phyloP scores from a whole-genome alignment of 2,113 vertebrate genomes.

The Cygnus buccinator region DNA sequence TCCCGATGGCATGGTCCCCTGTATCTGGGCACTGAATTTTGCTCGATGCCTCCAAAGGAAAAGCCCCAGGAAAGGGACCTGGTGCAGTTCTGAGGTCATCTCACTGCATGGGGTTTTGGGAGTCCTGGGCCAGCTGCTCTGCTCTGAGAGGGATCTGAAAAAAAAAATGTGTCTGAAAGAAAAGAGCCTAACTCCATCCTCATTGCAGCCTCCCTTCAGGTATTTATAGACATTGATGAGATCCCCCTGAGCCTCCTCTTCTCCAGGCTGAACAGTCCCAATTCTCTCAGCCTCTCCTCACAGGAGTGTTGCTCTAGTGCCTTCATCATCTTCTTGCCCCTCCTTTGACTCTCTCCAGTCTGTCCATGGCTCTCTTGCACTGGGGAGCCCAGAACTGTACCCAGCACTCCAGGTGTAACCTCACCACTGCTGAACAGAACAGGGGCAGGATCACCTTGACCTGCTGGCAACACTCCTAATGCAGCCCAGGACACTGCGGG shows the following conservation, averaged over 20 bases:
- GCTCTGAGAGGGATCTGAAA: background rate
- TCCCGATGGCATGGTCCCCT: background rate
- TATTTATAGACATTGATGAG: background rate
- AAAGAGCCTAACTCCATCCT: background rate
- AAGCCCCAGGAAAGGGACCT: background rate
- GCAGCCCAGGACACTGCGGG: no score
- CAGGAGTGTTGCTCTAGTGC: background rate
- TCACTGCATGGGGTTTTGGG: fast-evolving
- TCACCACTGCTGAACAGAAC: no score
- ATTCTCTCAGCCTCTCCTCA: background rate
- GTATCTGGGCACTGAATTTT: background rate
- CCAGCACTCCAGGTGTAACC: no score
- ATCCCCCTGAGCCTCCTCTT: background rate
- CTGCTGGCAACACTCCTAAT: no score
- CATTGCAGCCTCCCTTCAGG: background rate
- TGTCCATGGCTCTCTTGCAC: no score
- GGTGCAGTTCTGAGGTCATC: background rate
- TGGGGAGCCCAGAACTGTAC: no score
- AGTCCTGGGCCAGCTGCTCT: no score
- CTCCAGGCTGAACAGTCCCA: background rate
- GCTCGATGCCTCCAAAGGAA: background rate
- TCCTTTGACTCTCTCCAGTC: no score
- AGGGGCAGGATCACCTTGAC: no score
- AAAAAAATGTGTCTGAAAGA: no score
- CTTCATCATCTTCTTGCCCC: no score